A percentile compares a stretch with the other conserved stretches of the same genome.
These are phyloP conservation scores for Endotricha flammealis DNA, from an alignment of 2,888 invertebrate genomes.

Conservation along the genomic window DNA sequence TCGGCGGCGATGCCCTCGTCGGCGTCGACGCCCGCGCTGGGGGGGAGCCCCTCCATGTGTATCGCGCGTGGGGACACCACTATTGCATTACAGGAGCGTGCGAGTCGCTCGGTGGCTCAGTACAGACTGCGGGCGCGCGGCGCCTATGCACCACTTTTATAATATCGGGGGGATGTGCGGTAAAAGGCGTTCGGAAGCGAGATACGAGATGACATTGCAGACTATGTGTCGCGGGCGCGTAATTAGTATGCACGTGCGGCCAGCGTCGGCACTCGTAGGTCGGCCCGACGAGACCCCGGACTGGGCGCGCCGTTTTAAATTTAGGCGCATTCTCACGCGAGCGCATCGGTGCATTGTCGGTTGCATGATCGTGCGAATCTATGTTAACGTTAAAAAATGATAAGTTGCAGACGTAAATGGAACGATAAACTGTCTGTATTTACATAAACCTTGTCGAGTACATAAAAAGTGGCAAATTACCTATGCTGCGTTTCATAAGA, in stretches of 20 bases:
- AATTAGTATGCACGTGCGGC: conserved; percentile 6
- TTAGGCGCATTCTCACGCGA: conserved; percentile 3
- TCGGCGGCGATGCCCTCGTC: conserved; percentile 70
- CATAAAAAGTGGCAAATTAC: background rate
- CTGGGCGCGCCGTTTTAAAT: background rate
- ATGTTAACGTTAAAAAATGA: background rate
- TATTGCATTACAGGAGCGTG: conserved; percentile 62
- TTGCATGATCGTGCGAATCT: conserved; percentile 6
- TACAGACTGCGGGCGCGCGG: conserved; percentile 72
- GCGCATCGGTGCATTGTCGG: conserved; percentile 3
- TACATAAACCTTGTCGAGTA: background rate
- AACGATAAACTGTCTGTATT: conserved; percentile 1
- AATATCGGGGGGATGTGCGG: conserved; percentile 67
- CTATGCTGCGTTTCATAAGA: background rate
- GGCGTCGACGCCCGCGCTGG: conserved; percentile 53
- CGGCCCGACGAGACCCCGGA: background rate
- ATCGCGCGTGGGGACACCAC: conserved; percentile 45
- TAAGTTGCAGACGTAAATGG: background rate
- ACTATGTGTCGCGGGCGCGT: conserved; percentile 37
- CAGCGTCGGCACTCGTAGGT: background rate
- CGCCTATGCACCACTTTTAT: conserved; percentile 54
- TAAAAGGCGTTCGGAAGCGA: conserved; percentile 64
- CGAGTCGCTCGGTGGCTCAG: conserved; percentile 59
- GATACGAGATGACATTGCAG: conserved; percentile 63
- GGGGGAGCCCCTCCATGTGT: conserved; percentile 64